Evolutionary conservation across 1,140 invertebrate species (phyloP).

Genomic region (Heliconius nattereri): DNA sequence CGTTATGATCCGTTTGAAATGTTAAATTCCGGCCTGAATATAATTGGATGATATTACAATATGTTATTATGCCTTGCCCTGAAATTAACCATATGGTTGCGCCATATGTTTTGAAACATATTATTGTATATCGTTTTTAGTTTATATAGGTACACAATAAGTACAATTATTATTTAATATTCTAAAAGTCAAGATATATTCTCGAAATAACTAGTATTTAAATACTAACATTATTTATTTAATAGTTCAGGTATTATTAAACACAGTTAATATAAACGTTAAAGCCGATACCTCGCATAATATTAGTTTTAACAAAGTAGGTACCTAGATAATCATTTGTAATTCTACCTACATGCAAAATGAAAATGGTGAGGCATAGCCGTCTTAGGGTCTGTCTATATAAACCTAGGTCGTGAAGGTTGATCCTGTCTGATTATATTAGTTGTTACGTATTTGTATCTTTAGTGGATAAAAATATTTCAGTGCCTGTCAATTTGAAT

Average conservation of each 20-base stretch:
- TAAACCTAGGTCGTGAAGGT: background rate
- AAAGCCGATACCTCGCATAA: conserved; percentile 31
- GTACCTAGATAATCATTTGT: conserved; percentile 21
- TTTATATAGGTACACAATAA: background rate
- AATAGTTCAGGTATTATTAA: background rate
- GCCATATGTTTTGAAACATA: background rate
- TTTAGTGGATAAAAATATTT: background rate
- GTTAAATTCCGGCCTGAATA: background rate
- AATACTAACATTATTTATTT: conserved; percentile 2
- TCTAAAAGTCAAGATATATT: background rate
- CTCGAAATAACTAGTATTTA: background rate
- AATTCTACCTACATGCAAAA: conserved; percentile 24
- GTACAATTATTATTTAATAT: background rate
- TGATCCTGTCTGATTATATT: conserved; percentile 10
- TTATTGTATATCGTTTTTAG: background rate
- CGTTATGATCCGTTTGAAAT: background rate
- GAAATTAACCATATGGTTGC: background rate
- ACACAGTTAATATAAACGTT: background rate
- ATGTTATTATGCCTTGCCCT: background rate
- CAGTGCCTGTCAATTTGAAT: background rate
- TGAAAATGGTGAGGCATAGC: conserved; percentile 31
- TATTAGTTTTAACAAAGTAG: conserved; percentile 21
- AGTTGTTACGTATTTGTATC: background rate
- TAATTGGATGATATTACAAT: background rate
- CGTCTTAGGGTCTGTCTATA: conserved; percentile 4